These are phyloP conservation scores for Syngnathus rostellatus DNA, from an alignment of 2,797 vertebrate genomes.

Conservation along the genomic window DNA sequence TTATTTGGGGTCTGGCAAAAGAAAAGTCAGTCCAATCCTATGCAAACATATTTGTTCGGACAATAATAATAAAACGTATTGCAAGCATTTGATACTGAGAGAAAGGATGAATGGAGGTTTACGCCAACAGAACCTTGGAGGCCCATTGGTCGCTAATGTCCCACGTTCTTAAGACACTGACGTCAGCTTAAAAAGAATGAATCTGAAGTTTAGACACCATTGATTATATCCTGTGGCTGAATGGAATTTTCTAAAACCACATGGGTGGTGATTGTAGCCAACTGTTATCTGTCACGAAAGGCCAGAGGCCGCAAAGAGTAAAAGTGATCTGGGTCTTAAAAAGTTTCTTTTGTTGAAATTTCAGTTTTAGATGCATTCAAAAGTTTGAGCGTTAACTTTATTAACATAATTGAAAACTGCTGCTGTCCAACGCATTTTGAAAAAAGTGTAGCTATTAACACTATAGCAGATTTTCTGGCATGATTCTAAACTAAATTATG, in stretches of 20 bases:
- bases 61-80: neutral
- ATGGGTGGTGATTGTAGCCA: conserved; percentile 10
- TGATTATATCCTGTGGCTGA: conserved; percentile 24
- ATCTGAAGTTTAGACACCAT: conserved; percentile 18
- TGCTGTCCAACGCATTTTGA: neutral
- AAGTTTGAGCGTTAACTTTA: no score
- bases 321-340: neutral
- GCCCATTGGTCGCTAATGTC: conserved; percentile 19
- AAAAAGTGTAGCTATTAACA: neutral
- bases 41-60: no score
- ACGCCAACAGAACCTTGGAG: conserved; percentile 11
- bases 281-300: conserved; percentile 18
- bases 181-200: conserved; percentile 13
- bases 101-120: neutral
- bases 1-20: no score
- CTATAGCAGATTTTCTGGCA: neutral
- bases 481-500: no score
- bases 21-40: no score
- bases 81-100: neutral
- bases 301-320: neutral
- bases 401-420: neutral
- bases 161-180: conserved; percentile 26
- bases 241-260: conserved; percentile 30
- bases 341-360: neutral
- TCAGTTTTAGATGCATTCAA: no score